Base-by-base conservation (phyloP, 35 echinoderm and acorn worm genomes). In the Heliocidaris tuberculata region DNA sequence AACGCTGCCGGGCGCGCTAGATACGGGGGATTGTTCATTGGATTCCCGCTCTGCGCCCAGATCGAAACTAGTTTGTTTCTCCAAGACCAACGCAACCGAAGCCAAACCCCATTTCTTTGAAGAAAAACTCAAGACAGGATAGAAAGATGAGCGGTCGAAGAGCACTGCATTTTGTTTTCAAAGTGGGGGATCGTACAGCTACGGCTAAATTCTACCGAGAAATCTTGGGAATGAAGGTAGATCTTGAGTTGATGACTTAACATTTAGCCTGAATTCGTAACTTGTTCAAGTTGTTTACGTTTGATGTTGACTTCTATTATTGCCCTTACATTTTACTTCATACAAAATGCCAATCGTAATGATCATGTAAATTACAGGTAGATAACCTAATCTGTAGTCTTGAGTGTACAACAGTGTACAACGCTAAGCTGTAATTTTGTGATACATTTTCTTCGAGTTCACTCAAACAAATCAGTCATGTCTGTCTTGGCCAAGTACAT, bases 191-290 rank as follows among this genome's bases (percentile, higher is more conserved):
- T 94, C 94, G 98, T 88, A 96, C 96, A 2, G 95, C 86, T 85
- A 99, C 98, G 35, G 98, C 98, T 24, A 97, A 96, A 85, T 99
- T 97, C 86, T 99, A 97, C 89, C 94, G 96, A 95, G 98, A 99
- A 31, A 96, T 99, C 50, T 95, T 99, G 49, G 98, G 98, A 54
- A 97, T 99, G 98, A 95, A 97, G 98, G 98, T 98, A 95, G 30
- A 30, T 95, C 85, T 31, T 85, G 49, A 47, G 13, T 7, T 31
- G 6, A 29, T 21, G n/a, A 27, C 27, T 61, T 27, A 30, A 30
- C n/a, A 31, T 94, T n/a, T 48, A 61, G n/a, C n/a, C n/a, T 31
- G 13, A 30, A 31, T 30, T 88, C 24, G 27, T n/a, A 87, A 6
- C 7, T 48, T 27, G 88, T 48, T 42, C 48, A 19, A 17, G 3